Evolutionary conservation across 1,140 invertebrate genomes (phyloP), one percentile per base, ranked within the genome.

Genomic region (Hylaeus anthracinus): DNA sequence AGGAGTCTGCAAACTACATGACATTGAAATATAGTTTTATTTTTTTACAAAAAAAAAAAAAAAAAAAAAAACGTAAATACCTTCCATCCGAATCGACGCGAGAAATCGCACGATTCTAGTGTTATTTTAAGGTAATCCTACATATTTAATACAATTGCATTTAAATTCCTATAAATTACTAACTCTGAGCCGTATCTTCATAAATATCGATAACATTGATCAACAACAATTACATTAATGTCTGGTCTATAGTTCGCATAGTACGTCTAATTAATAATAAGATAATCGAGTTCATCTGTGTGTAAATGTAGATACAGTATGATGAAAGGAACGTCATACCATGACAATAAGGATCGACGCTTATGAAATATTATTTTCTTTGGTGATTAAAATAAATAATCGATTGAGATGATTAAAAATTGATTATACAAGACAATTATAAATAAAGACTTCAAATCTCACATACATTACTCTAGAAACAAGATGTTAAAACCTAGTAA

Each of bases 241-340:
- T 58, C 9, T 65, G 56, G 1, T 64, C 26, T n/a, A 56, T 37
- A 15, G 51, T 53, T 41, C 14, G 63, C 43, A 63, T 43, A 56
- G 45, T 15, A 15, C 37, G 14, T 67, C 26, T 12, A 45, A 12
- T 67, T 12, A 45, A 12, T 67, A 39, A 14, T 12, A 53, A 37
- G n/a, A 60, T 51, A 77, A 61, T n/a, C 71, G 10, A 72, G 9
- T 53, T 51, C 39, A 26, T 43, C 3, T 61, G 5, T 48, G 39
- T 78, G 8, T 53, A 61, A 69, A 76, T 5, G 37, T 61, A 77
- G 66, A 77, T 77, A 63, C n/a, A 61, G 37, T 71, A 63, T 63
- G 15, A 53, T 78, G 67, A 78, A 78, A 78, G 75, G 75, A 78
- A 78, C 75, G 56, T 78, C 56, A 72, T 72, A 78, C 75, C 67